Evolutionary conservation across 1,140 invertebrate genomes (phyloP), one percentile per base, ranked within the genome.

Genomic region (Spodoptera frugiperda): DNA sequence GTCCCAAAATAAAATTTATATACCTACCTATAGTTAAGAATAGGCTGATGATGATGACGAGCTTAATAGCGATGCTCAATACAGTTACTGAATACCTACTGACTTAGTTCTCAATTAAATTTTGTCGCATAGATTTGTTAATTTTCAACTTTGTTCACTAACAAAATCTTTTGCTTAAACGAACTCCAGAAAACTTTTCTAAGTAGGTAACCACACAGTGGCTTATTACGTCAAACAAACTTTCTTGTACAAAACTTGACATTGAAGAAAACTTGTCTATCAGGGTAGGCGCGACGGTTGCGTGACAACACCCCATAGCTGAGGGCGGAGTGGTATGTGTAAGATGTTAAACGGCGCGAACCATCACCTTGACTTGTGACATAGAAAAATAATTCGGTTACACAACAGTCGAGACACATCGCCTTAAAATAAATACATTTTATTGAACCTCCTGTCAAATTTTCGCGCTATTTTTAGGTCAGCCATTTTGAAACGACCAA

Each of bases 331-430:
- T 73, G 71, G 15, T 73, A 49, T 73, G 8, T 49, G 46, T 5
- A n/a, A 59, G 55, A 59, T 51, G 55, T 17, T 73, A 15, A 15
- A 51, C 55, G 71, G 71, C 71, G 71, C 44, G 44, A 73, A 61
- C 71, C 12, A 51, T 61, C 71, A 61, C 71, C 71, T 73, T 73
- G 71, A 73, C 55, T 61, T 30, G 44, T 61, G 2, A 11, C 49
- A 17, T 11, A 49, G 54, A 59, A 21, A n/a, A 59, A 48, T 67
- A 55, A 55, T 55, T 55, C 30, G 3, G 5, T 55, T 53, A 17
- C 46, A 12, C 46, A 25, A 67, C 17, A 5, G 53, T 21, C n/a
- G 5, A 71, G 25, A 53, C 25, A 63, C 14, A n/a, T 1, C 0
- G 17, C 10, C 17, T 57, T 19, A 51, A n/a, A 65, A 48, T 46